phyloP scores from a whole-genome alignment of 2,797 vertebrate species.

The Adrianichthys oophorus region DNA sequence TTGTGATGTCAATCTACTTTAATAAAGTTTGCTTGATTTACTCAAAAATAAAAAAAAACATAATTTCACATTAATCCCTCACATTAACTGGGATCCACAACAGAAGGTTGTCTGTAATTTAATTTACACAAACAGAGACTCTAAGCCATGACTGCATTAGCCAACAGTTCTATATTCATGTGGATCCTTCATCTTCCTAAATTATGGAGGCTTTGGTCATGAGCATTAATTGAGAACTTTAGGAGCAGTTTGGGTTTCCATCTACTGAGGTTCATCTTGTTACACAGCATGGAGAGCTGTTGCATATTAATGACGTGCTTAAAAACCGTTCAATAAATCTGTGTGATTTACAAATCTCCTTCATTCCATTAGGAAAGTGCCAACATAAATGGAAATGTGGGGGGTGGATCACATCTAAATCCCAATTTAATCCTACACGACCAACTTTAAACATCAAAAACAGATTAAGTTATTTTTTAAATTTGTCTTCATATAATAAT shows the following conservation, averaged over 20 bases:
- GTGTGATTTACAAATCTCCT: conserved; percentile 26
- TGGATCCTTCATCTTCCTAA: conserved; percentile 31
- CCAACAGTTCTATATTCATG: conserved; percentile 26
- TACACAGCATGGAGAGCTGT: conserved; percentile 51
- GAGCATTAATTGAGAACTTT: conserved; percentile 37
- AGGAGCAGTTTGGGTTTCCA: conserved; percentile 38
- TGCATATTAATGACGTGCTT: conserved; percentile 48
- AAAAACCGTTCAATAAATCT: conserved; percentile 49
- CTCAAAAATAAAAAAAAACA: too few relatives aligned
- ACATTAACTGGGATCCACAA: conserved; percentile 11
- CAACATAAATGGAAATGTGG: conserved; percentile 7
- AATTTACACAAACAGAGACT: conserved; percentile 19
- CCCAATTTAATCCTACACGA: neutral
- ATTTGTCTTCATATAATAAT: conserved; percentile 6
- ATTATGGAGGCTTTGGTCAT: conserved; percentile 30
- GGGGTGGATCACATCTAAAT: conserved; percentile 11
- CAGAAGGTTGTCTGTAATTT: conserved; percentile 12
- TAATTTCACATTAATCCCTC: neutral
- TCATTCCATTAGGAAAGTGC: conserved; percentile 28
- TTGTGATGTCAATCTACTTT: too few relatives aligned
- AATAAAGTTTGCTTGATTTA: too few relatives aligned
- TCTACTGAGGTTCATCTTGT: conserved; percentile 34
- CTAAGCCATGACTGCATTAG: conserved; percentile 26
- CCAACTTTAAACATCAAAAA: conserved; percentile 1
- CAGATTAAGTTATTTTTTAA: neutral